These are phyloP conservation scores for Condylura cristata DNA, from an alignment of 2,113 vertebrate genomes.

Conservation along the genomic window DNA sequence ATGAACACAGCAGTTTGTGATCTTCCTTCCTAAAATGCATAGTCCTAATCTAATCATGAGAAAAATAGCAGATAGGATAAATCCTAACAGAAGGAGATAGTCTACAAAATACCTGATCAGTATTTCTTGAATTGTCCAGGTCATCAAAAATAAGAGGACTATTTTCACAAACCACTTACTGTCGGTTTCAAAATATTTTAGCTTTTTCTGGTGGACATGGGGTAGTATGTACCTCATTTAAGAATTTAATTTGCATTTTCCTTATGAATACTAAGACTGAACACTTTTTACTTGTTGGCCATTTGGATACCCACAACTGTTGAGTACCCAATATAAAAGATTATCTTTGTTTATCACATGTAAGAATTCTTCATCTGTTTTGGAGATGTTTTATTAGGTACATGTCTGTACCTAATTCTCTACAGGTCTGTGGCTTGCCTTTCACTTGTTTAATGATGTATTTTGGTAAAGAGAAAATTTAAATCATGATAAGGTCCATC, in stretches of 20 bases:
- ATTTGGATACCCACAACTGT: neutral
- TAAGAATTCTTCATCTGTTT: neutral
- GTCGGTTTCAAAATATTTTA: neutral
- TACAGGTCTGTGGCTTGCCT: neutral
- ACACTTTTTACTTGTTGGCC: neutral
- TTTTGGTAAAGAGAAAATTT: neutral
- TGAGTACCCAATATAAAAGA: neutral
- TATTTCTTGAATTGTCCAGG: neutral
- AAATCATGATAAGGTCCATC: neutral
- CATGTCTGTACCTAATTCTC: accelerated
- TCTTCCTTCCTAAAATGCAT: neutral
- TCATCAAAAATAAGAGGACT: neutral
- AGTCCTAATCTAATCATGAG: neutral
- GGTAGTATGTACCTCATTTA: neutral
- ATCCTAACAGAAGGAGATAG: neutral
- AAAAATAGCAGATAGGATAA: neutral
- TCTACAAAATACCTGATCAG: neutral
- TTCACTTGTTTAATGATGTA: neutral
- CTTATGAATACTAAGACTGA: neutral
- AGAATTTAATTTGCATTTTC: neutral
- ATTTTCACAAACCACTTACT: neutral
- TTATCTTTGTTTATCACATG: neutral
- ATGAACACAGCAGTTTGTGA: neutral
- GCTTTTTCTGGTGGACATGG: neutral
- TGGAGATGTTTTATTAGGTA: neutral